Evolutionary conservation across 2,797 vertebrate species (phyloP), one percentile per base, ranked within the genome.

Genomic region (Choloepus didactylus): DNA sequence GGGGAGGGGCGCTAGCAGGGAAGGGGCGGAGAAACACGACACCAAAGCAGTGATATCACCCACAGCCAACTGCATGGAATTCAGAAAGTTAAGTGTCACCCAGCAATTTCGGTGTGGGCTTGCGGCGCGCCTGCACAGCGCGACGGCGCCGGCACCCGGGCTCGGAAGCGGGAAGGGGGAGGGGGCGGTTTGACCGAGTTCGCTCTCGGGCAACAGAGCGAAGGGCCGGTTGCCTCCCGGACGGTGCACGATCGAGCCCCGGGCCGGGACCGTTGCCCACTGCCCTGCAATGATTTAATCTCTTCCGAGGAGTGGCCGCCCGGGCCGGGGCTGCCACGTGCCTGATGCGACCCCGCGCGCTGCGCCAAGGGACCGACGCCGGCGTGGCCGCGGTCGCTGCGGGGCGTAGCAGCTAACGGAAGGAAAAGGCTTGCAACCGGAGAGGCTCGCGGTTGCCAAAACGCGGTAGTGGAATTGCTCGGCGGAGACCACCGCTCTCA

Each of bases 61-160:
- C 91, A 2, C 93, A 51, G 87, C 94, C 87, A 41, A 82, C 94
- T 0, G 95, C 91, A 56, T 1, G 94, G 94, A 76, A 88, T 91
- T 77, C 95, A 81, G 93, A 97, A 97, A 97, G 97, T 97, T 97
- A 76, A 93, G 96, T 96, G 96, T 96, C 97, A 95, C 94, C 91
- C 86, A 54, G 95, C 95, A 85, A 93, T 87, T 82, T 80, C 62
- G 59, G 93, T 87, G 73, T 51, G 3, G 83, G 95, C 87, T 73
- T 4, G 44, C 79, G 56, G 85, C 70, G 96, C 87, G 93, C 85
- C 89, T 41, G 95, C 92, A 86, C 96, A 38, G 95, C 85, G 87
- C 44, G 94, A 83, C 69, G 96, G 92, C 54, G 41, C 91, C 81
- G 23, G 83, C 70, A 10, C 88, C 84, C 54, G 46, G 23, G 31